Evolutionary conservation across 2,888 invertebrate species (phyloP).

Genomic region (Nemapogon koenigi): DNA sequence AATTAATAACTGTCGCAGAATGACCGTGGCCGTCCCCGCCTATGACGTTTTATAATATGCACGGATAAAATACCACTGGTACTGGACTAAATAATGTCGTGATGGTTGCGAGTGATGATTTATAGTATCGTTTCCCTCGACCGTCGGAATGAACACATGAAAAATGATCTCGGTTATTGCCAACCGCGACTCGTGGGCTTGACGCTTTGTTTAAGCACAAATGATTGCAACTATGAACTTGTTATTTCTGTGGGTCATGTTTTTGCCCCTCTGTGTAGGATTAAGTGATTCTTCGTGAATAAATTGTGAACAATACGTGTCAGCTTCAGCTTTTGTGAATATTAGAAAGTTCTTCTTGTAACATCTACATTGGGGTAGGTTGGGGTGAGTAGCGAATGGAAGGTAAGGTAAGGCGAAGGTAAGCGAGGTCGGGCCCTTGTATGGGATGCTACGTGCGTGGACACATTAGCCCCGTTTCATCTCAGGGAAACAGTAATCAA

Average conservation of each 20-base stretch:
- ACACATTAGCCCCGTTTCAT: no score
- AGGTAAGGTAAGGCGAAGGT: no score
- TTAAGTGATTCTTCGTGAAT: neutral
- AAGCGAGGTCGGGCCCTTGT: no score
- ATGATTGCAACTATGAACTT: slow-evolving; percentile 57
- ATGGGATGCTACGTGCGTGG: no score
- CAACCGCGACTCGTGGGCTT: slow-evolving; percentile 57
- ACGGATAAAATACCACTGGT: slow-evolving; percentile 26
- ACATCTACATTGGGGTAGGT: no score
- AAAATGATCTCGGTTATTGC: slow-evolving; percentile 63
- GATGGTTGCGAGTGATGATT: slow-evolving; percentile 61
- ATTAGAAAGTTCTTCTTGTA: no score
- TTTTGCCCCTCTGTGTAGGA: neutral
- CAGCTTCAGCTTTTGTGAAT: no score
- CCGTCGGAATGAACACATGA: slow-evolving; percentile 61
- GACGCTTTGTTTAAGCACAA: slow-evolving; percentile 64
- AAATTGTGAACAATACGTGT: no score
- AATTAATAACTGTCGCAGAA: slow-evolving; percentile 10
- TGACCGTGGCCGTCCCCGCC: slow-evolving; percentile 6
- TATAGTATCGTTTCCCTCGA: slow-evolving; percentile 60
- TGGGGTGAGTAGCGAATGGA: no score
- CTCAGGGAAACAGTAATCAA: no score
- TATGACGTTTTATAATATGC: slow-evolving; percentile 7
- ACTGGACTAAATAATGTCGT: slow-evolving; percentile 56
- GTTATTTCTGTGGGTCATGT: slow-evolving; percentile 25